Percentiles rank a stretch among this genome's conserved stretches.
These are phyloP conservation scores for Pristionchus fissidentatus DNA, from an alignment of 2,888 invertebrate species.

Conservation along the genomic window DNA sequence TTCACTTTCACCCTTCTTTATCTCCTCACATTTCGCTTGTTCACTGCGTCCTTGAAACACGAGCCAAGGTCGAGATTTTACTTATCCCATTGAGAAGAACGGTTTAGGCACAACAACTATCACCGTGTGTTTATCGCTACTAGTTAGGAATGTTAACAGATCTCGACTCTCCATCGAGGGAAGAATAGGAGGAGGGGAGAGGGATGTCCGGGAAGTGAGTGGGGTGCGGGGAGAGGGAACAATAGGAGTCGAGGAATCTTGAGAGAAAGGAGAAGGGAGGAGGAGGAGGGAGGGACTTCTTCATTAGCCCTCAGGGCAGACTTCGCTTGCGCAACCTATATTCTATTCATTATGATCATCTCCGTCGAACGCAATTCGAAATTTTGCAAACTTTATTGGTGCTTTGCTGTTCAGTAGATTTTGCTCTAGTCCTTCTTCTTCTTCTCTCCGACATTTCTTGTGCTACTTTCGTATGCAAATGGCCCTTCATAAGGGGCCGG, in stretches of 20 bases:
- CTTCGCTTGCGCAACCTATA: conserved; percentile 4
- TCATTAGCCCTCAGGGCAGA: conserved; percentile 27
- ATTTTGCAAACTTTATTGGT: neutral
- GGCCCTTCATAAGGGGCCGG: conserved; percentile 23
- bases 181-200: neutral
- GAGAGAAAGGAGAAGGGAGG: conserved; percentile 6
- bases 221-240: conserved; percentile 8
- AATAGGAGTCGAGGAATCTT: conserved; percentile 27
- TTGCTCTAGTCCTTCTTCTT: neutral
- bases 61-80: conserved; percentile 23
- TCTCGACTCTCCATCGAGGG: neutral
- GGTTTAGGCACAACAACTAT: too few species aligned
- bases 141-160: neutral
- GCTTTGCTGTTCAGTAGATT: neutral
- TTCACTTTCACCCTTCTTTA: neutral
- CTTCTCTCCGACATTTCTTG: neutral
- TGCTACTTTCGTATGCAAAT: conserved; percentile 1
- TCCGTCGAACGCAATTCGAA: neutral
- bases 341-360: neutral
- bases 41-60: conserved; percentile 14
- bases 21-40: neutral
- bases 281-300: neutral
- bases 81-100: neutral
- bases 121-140: too few species aligned
- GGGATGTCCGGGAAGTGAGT: conserved; percentile 33